These are phyloP conservation scores for Magallana ariakensis DNA, from an alignment of 1,140 invertebrate genomes.

Conservation along the genomic window DNA sequence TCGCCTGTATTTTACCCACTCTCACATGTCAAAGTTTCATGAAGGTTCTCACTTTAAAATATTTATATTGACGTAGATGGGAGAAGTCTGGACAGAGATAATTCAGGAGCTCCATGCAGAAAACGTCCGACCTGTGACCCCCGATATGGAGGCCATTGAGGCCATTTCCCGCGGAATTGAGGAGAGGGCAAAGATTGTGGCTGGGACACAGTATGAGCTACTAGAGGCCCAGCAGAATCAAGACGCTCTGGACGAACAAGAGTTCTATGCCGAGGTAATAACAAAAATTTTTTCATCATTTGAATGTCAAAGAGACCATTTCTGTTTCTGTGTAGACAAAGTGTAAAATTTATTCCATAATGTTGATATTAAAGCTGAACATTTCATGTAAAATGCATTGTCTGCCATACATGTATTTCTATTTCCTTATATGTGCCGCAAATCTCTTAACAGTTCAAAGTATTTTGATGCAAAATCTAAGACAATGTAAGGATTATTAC, in stretches of 20 bases:
- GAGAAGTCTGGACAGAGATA: slow-evolving; percentile 79
- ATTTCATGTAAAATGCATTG: too few relatives aligned
- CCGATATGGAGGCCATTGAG: slow-evolving; percentile 78
- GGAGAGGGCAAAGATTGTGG: slow-evolving; percentile 74
- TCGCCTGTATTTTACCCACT: too few relatives aligned
- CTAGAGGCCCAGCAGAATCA: slow-evolving; percentile 76
- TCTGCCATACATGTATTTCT: too few relatives aligned
- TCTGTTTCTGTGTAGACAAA: neutral
- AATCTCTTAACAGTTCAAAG: too few relatives aligned
- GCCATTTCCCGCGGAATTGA: slow-evolving; percentile 76
- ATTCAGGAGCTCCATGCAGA: slow-evolving; percentile 77
- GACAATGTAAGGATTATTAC: too few relatives aligned
- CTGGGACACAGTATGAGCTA: slow-evolving; percentile 75
- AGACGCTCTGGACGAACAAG: slow-evolving; percentile 77
- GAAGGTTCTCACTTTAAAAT: too few relatives aligned
- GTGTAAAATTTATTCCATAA: neutral
- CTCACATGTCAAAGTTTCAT: too few relatives aligned
- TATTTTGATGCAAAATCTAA: too few relatives aligned
- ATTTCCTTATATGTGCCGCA: too few relatives aligned
- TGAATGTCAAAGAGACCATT: neutral
- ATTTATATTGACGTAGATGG: slow-evolving; percentile 63
- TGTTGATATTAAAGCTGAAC: neutral
- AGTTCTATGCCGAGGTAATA: slow-evolving; percentile 78
- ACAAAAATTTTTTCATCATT: neutral
- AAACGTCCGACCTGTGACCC: slow-evolving; percentile 76